Conservation (phyloP, 2,888 invertebrate genomes). For the Invenusta paracnida region DNA sequence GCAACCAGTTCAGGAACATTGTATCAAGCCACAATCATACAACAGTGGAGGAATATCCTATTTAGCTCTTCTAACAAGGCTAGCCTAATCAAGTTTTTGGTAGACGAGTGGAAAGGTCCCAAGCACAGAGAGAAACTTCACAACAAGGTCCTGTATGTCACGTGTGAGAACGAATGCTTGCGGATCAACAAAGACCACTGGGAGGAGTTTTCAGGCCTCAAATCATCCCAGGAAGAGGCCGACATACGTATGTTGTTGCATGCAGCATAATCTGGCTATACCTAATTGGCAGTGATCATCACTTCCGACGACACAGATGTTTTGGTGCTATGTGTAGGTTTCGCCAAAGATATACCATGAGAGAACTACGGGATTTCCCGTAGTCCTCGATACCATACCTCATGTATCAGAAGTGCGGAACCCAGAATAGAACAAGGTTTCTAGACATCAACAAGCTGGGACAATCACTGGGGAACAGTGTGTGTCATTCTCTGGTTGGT, state of each 20-base stretch:
- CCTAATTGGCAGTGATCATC: not conserved
- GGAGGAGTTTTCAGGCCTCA: constrained; percentile 41
- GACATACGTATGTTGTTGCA: constrained; percentile 43
- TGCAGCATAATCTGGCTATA: constrained; percentile 12
- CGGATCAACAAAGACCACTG: constrained; percentile 37
- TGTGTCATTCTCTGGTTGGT: constrained; percentile 34
- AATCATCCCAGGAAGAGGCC: constrained; percentile 46
- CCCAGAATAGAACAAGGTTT: constrained; percentile 31
- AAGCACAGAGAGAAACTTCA: not conserved
- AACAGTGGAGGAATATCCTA: constrained; percentile 20
- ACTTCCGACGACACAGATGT: constrained; percentile 39
- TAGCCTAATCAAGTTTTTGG: constrained; percentile 43
- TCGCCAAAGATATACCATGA: constrained; percentile 35
- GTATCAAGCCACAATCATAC: constrained; percentile 5
- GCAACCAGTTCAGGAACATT: not conserved
- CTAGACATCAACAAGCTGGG: constrained; percentile 44
- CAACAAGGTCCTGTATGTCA: constrained; percentile 45
- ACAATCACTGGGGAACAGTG: constrained; percentile 40
- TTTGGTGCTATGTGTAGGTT: constrained; percentile 45
- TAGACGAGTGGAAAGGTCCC: constrained; percentile 43
- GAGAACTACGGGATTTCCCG: too few relatives aligned
- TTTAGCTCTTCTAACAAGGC: constrained; percentile 35
- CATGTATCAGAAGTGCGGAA: constrained; percentile 44
- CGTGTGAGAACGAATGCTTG: constrained; percentile 44
- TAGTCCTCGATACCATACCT: too few relatives aligned